phyloP scores from a whole-genome alignment of 1,140 invertebrate species.

The Artemia franciscana region DNA sequence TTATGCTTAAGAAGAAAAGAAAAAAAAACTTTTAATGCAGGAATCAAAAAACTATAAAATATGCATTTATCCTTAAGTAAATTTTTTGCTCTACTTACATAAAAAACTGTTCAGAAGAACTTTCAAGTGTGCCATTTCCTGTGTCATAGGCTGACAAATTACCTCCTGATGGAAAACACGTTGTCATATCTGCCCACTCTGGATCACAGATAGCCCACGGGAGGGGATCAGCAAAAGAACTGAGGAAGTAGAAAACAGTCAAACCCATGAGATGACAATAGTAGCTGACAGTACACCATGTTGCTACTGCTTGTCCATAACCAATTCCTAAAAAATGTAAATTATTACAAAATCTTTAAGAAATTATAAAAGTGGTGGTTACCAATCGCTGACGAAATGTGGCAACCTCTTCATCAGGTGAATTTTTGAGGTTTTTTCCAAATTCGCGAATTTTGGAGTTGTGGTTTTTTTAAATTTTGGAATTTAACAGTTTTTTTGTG shows the following conservation, averaged over 20 bases:
- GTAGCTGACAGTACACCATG: slow-evolving; percentile 19
- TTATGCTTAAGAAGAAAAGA: too few species aligned
- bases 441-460: too few species aligned
- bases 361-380: too few species aligned
- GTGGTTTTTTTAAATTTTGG: too few species aligned
- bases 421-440: too few species aligned
- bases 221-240: slow-evolving; percentile 15
- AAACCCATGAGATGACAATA: slow-evolving; percentile 20
- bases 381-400: too few species aligned
- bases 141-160: neutral
- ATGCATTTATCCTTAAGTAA: too few species aligned
- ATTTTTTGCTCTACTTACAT: too few species aligned
- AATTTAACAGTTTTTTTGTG: too few species aligned
- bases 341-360: neutral
- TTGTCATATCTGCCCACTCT: slow-evolving; percentile 24
- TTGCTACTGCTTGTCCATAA: slow-evolving; percentile 19
- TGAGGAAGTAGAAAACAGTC: slow-evolving; percentile 18
- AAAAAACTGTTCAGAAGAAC: neutral
- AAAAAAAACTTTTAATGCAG: too few species aligned
- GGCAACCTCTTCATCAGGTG: too few species aligned
- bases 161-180: neutral
- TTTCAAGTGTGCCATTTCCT: neutral
- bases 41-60: too few species aligned
- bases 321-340: slow-evolving; percentile 19
- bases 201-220: slow-evolving; percentile 26